Percentiles rank a stretch among this genome's conserved stretches.
Conservation (phyloP, 2,888 invertebrate genomes). For the Lordiphosa fenestrarum region DNA sequence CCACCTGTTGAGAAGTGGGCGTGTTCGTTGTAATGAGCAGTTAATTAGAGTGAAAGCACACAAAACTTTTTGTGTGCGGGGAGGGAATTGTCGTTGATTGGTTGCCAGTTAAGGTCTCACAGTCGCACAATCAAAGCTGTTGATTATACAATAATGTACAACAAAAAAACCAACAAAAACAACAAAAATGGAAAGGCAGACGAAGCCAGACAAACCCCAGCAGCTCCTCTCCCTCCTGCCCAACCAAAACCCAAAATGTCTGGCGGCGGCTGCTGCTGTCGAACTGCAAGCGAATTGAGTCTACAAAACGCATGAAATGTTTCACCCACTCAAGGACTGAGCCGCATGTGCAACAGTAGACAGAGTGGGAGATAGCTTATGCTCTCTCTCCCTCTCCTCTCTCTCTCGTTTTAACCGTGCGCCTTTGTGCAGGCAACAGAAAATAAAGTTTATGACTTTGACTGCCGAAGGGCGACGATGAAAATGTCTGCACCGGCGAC, state of each 20-base stretch:
- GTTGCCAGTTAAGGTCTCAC: conserved; percentile 33
- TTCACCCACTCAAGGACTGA: conserved; percentile 58
- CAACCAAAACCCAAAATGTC: conserved; percentile 38
- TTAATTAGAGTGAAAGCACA: conserved; percentile 45
- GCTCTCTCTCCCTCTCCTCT: conserved; percentile 11
- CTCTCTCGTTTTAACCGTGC: conserved; percentile 28
- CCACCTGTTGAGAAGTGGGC: conserved; percentile 48
- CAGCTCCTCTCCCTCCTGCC: background rate
- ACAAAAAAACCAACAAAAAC: conserved; percentile 14
- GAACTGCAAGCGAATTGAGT: conserved; percentile 65
- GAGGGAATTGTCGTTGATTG: conserved; percentile 35
- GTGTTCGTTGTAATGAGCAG: conserved; percentile 28
- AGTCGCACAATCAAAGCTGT: conserved; percentile 54
- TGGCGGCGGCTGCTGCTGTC: conserved; percentile 27
- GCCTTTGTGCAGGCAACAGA: conserved; percentile 75
- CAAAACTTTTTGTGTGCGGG: conserved; percentile 7
- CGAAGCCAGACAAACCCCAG: conserved; percentile 35
- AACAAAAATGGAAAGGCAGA: background rate
- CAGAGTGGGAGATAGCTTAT: conserved; percentile 39
- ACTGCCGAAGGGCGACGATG: conserved; percentile 58
- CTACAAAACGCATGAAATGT: conserved; percentile 73
- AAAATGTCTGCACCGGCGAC: conserved; percentile 65
- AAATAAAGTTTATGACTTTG: conserved; percentile 74
- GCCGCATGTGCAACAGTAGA: conserved; percentile 63
- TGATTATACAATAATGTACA: conserved; percentile 45